Base-by-base conservation (phyloP, 2,113 vertebrate species). In the Garra rufa region DNA sequence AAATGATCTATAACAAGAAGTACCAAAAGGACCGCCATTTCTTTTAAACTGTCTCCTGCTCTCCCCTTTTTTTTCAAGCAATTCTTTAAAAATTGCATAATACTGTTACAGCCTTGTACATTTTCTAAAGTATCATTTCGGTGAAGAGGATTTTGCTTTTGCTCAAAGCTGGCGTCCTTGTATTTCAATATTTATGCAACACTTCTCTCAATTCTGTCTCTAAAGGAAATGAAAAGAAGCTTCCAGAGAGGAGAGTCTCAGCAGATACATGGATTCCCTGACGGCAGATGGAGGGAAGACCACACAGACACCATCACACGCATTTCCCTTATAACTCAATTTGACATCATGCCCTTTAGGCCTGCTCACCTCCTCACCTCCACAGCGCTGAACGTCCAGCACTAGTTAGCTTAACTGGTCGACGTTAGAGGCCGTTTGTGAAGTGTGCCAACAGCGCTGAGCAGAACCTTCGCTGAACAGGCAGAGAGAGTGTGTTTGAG, bases 281-380 rank as follows among this genome's bases (percentile, higher is more conserved):
- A 83, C 7, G 13, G 55, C 52, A n/a, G 55, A 76, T 30, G 71
- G 71, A 38, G 30, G 76, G 84, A 30, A 30, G 52, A 77, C 76
- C 9, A 59, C 26, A 69, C 21, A 65, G n/a, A 57, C 1, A 43
- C 43, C 85, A 83, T 83, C 41, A 74, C 59, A 81, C 83, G 4
- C 43, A 17, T 69, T 80, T 57, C 17, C 41, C 41, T n/a, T 86
- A 73, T 46, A 83, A 82, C 74, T 83, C 46, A 61, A 76, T 85
- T 28, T 85, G 83, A 82, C 82, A 85, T 50, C 3, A 6, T 81
- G 83, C 43, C 83, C 85, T 78, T 63, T 67, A 84, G 88, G 67
- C 65, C 65, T 43, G 63, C 71, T 83, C 46, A 83, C 59, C 69
- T 61, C 50, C 30, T 21, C 48, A 43, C 10, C n/a, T 13, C 19